These are phyloP conservation scores for Isoperla grammatica DNA, from an alignment of 2,888 invertebrate genomes.

Conservation along the genomic window DNA sequence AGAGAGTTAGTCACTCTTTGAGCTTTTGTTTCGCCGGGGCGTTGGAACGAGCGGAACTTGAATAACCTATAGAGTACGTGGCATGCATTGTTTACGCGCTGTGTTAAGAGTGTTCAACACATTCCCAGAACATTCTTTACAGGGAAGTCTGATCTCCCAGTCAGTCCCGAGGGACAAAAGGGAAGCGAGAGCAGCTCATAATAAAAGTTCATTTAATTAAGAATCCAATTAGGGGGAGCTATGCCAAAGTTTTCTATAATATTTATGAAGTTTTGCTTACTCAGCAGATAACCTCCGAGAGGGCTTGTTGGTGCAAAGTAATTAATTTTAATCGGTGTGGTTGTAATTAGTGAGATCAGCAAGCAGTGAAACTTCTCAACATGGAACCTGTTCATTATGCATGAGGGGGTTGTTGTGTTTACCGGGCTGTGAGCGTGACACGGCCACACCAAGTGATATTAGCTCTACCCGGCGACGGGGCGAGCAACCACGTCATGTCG, in stretches of 20 bases:
- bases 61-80: too few species aligned
- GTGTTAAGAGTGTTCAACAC: too few species aligned
- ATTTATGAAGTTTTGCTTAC: neutral
- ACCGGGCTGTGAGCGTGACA: neutral
- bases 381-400: conserved; percentile 26
- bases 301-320: conserved; percentile 27
- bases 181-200: conserved; percentile 2
- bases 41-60: too few species aligned
- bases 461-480: too few species aligned
- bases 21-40: too few species aligned
- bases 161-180: too few species aligned
- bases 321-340: conserved; percentile 31
- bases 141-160: too few species aligned
- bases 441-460: too few species aligned
- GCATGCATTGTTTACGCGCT: too few species aligned
- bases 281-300: neutral
- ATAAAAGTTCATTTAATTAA: conserved; percentile 22
- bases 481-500: too few species aligned
- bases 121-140: too few species aligned
- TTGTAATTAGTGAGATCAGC: conserved; percentile 28
- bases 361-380: conserved; percentile 12
- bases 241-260: conserved; percentile 6
- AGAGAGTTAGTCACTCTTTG: too few species aligned
- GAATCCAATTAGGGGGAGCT: conserved; percentile 27
- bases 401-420: conserved; percentile 9